Evolutionary conservation across 2,888 invertebrate genomes (phyloP).

Genomic region (Nephrotoma appendiculata): DNA sequence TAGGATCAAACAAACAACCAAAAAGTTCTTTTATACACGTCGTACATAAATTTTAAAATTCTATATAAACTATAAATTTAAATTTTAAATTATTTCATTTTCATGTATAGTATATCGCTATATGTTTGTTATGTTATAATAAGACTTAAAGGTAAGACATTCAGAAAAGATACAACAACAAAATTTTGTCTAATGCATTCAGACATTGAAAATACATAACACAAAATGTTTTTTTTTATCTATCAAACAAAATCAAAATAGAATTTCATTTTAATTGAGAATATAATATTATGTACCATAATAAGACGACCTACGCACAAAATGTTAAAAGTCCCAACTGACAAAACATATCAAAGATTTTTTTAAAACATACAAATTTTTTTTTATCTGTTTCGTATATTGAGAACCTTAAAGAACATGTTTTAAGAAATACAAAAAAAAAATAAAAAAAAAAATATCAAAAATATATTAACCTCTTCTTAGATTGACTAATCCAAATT

Average conservation of each 20-base stretch:
- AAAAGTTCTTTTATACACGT: not conserved
- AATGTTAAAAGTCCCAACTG: not conserved
- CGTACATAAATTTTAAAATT: not conserved
- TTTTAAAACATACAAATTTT: not conserved
- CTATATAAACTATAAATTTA: not conserved
- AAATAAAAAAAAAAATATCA: not conserved
- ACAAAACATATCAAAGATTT: not conserved
- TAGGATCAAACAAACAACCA: not conserved
- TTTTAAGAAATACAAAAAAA: not conserved
- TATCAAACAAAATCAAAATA: not conserved
- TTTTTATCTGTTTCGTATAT: not conserved
- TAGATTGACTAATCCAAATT: not conserved
- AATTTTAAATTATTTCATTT: not conserved
- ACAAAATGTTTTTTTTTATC: not conserved
- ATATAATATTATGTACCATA: not conserved
- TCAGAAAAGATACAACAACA: not conserved
- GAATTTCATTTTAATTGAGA: not conserved
- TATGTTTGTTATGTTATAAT: not conserved
- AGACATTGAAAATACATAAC: not conserved
- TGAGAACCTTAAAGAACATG: not conserved
- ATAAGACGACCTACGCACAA: not conserved
- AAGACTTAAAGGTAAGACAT: not conserved
- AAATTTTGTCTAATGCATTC: not conserved
- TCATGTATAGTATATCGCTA: not conserved
- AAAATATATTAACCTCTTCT: not conserved